phyloP scores from a whole-genome alignment of 2,797 vertebrate genomes.

The Sebastes steindachneri region DNA sequence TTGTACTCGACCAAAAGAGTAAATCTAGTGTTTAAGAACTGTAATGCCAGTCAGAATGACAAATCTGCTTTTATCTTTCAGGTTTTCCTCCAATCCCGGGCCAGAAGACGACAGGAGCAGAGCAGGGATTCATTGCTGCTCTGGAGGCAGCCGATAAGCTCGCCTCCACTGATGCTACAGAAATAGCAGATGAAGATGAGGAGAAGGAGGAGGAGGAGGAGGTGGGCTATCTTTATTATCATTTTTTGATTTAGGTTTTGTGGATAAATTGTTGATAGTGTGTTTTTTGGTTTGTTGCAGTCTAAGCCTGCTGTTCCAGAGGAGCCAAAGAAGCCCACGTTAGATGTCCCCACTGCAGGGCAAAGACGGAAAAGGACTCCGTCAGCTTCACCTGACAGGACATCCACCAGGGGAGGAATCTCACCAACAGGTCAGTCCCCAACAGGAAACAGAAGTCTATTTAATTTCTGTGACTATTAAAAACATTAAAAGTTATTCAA shows the following conservation, averaged over 20 bases:
- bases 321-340: conserved; percentile 63
- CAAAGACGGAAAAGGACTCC: conserved; percentile 51
- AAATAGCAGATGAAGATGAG: conserved; percentile 79
- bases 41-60: background rate
- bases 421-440: conserved; percentile 70
- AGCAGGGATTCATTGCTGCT: conserved; percentile 84
- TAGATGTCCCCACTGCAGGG: conserved; percentile 55
- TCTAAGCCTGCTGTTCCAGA: conserved; percentile 52
- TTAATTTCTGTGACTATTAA: background rate
- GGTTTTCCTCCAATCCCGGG: conserved; percentile 97
- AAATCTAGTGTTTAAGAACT: background rate
- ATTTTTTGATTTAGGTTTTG: no score
- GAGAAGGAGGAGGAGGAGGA: conserved; percentile 75
- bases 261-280: background rate
- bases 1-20: background rate
- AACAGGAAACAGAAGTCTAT: background rate
- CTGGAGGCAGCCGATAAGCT: conserved; percentile 89
- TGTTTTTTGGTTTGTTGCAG: conserved; percentile 29
- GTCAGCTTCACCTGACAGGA: conserved; percentile 70
- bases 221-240: conserved; percentile 27
- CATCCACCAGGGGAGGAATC: conserved; percentile 46
- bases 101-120: conserved; percentile 73
- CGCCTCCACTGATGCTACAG: conserved; percentile 76
- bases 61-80: conserved; percentile 53
- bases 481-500: background rate